Evolutionary conservation across 2,888 invertebrate genomes (phyloP), one percentile per base, ranked within the genome.

Genomic region (Calliphora vomitoria): DNA sequence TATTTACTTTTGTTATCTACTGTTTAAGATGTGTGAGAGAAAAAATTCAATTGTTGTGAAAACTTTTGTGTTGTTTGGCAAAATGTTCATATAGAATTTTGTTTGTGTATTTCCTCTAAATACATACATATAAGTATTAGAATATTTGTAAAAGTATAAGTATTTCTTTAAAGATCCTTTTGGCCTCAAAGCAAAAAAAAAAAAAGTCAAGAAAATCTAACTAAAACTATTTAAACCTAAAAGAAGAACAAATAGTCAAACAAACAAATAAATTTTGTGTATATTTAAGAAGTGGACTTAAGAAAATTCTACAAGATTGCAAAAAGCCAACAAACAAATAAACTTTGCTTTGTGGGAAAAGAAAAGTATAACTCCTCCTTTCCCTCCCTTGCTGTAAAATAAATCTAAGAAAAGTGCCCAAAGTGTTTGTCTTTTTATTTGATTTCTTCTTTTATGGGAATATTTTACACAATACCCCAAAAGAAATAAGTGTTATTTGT

Each of bases 241-340:
- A 66, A 44, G 20, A 35, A 66, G 5, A 66, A 66, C 41, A 66
- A 66, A 66, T 38, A 64, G 8, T 18, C 25, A 13, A 66, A 66
- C 41, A 44, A 66, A 66, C 41, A 66, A 66, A 13, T 15, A 44
- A 18, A 18, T 31, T 60, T 64, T 15, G 35, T 25, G 62, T 41
- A 13, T 41, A 53, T 64, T 81, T 62, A 72, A 81, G 62, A 64
- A 81, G 50, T 72, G 72, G 62, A n/a, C 62, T 31, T 55, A 64
- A 31, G 11, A 72, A 81, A 72, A 71, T 62, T 50, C 25, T 41
- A 44, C 25, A 58, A 44, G 38, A 68, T 64, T 64, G 13, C 60
- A 60, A 13, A 44, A 74, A 75, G 64, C 47, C 64, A 64, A 50
- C 31, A 18, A 50, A 38, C 55, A 78, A 66, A 78, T 35, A 75